A percentile compares a stretch with the other conserved stretches of the same genome.
Evolutionary conservation across 2,797 vertebrate species (phyloP).

Genomic region (Harpagifer antarcticus): DNA sequence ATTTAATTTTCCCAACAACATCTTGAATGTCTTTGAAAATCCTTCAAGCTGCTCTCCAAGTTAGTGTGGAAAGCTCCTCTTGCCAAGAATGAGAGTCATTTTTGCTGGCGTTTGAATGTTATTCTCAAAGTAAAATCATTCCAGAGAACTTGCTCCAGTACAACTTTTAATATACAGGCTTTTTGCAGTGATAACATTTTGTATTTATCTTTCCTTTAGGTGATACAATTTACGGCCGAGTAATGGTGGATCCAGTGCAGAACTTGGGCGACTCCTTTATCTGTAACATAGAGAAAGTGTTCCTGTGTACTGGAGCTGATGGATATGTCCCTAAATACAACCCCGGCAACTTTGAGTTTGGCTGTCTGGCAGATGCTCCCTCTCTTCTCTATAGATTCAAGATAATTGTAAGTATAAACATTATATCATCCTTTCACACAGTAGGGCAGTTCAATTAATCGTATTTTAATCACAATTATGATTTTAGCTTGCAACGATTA

Average conservation of each 20-base stretch:
- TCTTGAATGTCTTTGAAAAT: conserved; percentile 22
- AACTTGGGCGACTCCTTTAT: conserved; percentile 94
- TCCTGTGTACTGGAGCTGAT: conserved; percentile 94
- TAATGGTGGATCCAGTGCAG: conserved; percentile 98
- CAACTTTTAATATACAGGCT: background rate
- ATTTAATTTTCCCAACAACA: conserved; percentile 19
- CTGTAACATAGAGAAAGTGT: conserved; percentile 97
- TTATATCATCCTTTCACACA: fast-evolving
- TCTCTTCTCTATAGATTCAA: conserved; percentile 96
- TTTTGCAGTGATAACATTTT: conserved; percentile 10
- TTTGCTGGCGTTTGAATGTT: background rate
- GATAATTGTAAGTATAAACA: conserved; percentile 90
- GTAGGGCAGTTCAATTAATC: too few species aligned
- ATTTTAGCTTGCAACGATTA: too few species aligned
- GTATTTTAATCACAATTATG: too few species aligned
- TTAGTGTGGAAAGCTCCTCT: background rate
- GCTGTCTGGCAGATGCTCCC: conserved; percentile 93
- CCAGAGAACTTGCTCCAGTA: background rate
- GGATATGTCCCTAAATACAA: conserved; percentile 98
- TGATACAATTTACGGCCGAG: conserved; percentile 91
- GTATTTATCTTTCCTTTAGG: conserved; percentile 77
- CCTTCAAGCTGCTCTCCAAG: conserved; percentile 5
- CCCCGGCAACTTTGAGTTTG: conserved; percentile 91
- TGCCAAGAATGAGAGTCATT: background rate
- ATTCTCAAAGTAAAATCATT: background rate